These are phyloP conservation scores for Melipona bicolor DNA, from an alignment of 2,888 invertebrate genomes.

Conservation along the genomic window DNA sequence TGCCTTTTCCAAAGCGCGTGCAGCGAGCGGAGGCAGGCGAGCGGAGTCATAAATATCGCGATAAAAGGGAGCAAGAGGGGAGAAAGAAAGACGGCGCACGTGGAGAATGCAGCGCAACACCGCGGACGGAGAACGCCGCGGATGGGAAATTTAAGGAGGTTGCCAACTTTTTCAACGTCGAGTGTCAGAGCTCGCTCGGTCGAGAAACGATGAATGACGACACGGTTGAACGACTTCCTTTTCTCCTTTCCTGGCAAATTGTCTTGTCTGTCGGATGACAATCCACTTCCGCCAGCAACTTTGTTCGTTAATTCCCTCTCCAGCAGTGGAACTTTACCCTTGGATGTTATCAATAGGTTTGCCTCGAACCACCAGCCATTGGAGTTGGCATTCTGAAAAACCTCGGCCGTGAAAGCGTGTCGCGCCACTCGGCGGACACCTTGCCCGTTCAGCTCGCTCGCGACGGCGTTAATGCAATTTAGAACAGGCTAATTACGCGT, in stretches of 20 bases:
- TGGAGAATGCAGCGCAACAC: background rate
- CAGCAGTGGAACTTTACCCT: background rate
- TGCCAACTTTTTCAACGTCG: slow-evolving; percentile 17
- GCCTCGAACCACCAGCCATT: background rate
- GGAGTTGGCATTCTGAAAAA: background rate
- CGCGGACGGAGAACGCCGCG: background rate
- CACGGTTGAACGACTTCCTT: background rate
- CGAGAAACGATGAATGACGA: slow-evolving; percentile 28
- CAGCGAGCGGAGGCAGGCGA: background rate
- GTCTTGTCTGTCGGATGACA: slow-evolving; percentile 12
- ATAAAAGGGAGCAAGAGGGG: background rate
- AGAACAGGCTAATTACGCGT: background rate
- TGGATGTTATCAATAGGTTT: slow-evolving; percentile 15
- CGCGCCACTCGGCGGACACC: background rate
- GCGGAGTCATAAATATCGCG: slow-evolving; percentile 27
- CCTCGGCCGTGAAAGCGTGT: background rate
- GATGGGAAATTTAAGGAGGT: background rate
- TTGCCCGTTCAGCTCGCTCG: background rate
- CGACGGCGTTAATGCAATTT: background rate
- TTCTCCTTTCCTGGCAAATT: slow-evolving; percentile 12
- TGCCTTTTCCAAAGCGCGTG: slow-evolving; percentile 22
- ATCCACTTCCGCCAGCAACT: background rate
- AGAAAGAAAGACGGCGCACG: background rate
- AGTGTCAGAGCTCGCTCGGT: slow-evolving; percentile 11
- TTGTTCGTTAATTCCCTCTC: slow-evolving; percentile 10